Conservation (phyloP, 2,113 vertebrate genomes). For the Odontophorus gujanensis region DNA sequence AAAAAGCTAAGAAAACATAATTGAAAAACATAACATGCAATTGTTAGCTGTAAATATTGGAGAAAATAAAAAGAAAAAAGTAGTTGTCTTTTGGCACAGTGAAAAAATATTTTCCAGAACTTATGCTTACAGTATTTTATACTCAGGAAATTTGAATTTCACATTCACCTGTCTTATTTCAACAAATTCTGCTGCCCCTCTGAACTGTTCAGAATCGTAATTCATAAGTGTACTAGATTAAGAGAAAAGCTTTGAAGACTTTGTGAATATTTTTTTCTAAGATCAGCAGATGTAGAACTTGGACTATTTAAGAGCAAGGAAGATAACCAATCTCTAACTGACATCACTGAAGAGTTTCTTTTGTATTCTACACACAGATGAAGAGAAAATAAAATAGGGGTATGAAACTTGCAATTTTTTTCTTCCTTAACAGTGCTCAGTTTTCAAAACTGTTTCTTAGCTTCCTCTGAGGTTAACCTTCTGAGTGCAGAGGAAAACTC, state of each 20-base stretch:
- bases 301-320: not conserved
- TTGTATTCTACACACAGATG: not conserved
- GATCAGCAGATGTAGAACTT: not conserved
- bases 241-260: not conserved
- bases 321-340: not conserved
- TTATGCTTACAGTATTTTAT: not conserved
- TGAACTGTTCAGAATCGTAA: not conserved
- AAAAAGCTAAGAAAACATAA: not conserved
- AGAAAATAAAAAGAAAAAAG: not conserved
- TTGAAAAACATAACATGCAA: not conserved
- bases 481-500: not conserved
- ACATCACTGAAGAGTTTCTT: not conserved
- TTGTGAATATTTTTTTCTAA: not conserved
- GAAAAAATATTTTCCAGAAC: not conserved
- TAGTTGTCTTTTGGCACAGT: not conserved
- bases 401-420: not conserved
- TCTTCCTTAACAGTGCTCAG: not conserved
- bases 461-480: not conserved
- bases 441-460: not conserved
- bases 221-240: not conserved
- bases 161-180: conserved; percentile 11
- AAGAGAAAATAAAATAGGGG: not conserved
- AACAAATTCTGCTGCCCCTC: not conserved
- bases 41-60: not conserved
- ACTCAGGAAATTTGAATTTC: not conserved